Evolutionary conservation across 2,113 vertebrate genomes (phyloP), one percentile per base, ranked within the genome.

Genomic region (Scolopax mira): DNA sequence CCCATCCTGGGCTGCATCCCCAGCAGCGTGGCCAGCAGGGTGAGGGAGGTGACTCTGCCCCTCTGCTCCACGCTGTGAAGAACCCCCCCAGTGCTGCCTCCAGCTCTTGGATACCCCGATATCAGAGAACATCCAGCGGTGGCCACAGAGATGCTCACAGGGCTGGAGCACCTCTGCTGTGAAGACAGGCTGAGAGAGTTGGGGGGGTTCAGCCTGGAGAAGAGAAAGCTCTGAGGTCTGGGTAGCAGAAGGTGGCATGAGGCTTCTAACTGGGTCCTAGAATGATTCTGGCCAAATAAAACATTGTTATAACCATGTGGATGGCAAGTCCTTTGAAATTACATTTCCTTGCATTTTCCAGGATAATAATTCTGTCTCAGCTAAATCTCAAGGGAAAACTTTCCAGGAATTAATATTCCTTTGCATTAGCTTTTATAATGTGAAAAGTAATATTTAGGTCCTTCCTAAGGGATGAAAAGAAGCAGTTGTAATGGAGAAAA

Each of bases 391-490:
- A 78, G 37, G 79, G 18, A 42, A 69, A 97, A 65, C 79, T 88
- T 91, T 96, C 92, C 89, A 90, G 85, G 93, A 97, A 94, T 92
- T 83, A 81, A 46, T 86, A 72, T 67, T 77, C 69, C 67, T 79
- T 85, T 51, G 69, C 64, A 13, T 37, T 35, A 42, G 75, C 73
- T 46, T 89, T 92, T 92, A 77, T 90, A 12, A 91, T 51, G 51
- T 44, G 72, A 75, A 91, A 96, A 88, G 90, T 64, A 91, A 87
- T 94, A 92, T 92, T 95, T 91, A 90, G 71, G 87, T 79, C 88
- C 89, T 80, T 87, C 89, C 89, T 72, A n/a, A 89, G 61, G 88
- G 64, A 85, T 72, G 75, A 31, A 83, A 55, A 88, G 69, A 78
- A 85, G n/a, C 25, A 24, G 71, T 17, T 73, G 91, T 91, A 94